phyloP scores from a whole-genome alignment of 2,888 invertebrate species.

The Trimorus sp. region DNA sequence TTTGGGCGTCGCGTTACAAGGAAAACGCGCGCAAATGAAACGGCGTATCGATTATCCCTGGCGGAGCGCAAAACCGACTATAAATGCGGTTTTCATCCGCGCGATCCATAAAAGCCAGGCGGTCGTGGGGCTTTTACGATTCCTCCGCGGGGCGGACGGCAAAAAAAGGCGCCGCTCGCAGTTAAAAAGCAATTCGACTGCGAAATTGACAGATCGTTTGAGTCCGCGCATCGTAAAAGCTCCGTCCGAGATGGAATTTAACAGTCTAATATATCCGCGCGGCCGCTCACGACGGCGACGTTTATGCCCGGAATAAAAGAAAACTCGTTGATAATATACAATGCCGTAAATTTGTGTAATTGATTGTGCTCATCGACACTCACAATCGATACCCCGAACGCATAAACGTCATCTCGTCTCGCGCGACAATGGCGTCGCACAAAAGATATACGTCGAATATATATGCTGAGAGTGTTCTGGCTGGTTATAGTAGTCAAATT shows the following conservation, averaged over 20 bases:
- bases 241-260: slow-evolving; percentile 34
- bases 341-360: slow-evolving; percentile 57
- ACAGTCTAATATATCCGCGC: slow-evolving; percentile 50
- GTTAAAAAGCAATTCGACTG: slow-evolving; percentile 59
- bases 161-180: slow-evolving; percentile 8
- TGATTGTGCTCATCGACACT: slow-evolving; percentile 41
- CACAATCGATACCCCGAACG: slow-evolving; percentile 11
- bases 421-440: slow-evolving; percentile 31
- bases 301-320: slow-evolving; percentile 52
- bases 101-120: slow-evolving; percentile 41
- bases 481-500: no score
- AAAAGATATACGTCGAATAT: slow-evolving; percentile 44
- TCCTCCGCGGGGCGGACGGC: slow-evolving; percentile 23
- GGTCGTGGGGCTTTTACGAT: slow-evolving; percentile 53
- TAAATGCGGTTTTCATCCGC: slow-evolving; percentile 46
- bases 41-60: not conserved
- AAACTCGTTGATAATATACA: slow-evolving; percentile 54
- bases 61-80: slow-evolving; percentile 28
- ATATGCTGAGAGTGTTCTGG: slow-evolving; percentile 13
- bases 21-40: slow-evolving; percentile 4
- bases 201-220: slow-evolving; percentile 60
- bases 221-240: slow-evolving; percentile 53
- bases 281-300: slow-evolving; percentile 33
- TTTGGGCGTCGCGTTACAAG: not conserved
- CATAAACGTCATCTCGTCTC: slow-evolving; percentile 26